Conservation (phyloP, 1,140 invertebrate genomes). For the Drosophila obscura region DNA sequence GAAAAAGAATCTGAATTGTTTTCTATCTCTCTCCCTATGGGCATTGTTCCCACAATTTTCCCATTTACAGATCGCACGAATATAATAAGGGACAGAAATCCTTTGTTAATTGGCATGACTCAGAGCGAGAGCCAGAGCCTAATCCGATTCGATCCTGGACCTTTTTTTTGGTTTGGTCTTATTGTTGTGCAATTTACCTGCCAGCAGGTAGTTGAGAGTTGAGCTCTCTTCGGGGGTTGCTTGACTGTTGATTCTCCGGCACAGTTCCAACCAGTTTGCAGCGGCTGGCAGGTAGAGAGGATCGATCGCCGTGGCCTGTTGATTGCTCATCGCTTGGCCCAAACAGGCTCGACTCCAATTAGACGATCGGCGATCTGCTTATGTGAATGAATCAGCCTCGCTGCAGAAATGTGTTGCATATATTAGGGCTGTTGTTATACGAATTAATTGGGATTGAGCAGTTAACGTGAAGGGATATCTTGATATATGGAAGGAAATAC, state of each 20-base stretch:
- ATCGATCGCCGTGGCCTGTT: neutral
- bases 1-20: slow-evolving; percentile 22
- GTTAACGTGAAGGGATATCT: too few species aligned
- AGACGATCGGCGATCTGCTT: slow-evolving; percentile 41
- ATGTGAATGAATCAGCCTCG: slow-evolving; percentile 30
- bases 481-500: too few species aligned
- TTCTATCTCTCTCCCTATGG: neutral
- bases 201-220: slow-evolving; percentile 49
- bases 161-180: slow-evolving; percentile 37
- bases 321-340: slow-evolving; percentile 14
- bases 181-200: slow-evolving; percentile 66
- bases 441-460: slow-evolving; percentile 2
- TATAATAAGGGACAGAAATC: slow-evolving; percentile 32
- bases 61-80: slow-evolving; percentile 47
- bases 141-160: slow-evolving; percentile 57
- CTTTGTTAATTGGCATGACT: slow-evolving; percentile 69
- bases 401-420: slow-evolving; percentile 32
- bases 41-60: slow-evolving; percentile 28
- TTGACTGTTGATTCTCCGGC: slow-evolving; percentile 29
- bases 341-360: slow-evolving; percentile 47
- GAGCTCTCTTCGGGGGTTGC: slow-evolving; percentile 51
- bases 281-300: slow-evolving; percentile 33
- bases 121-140: slow-evolving; percentile 35
- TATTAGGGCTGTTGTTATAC: slow-evolving; percentile 11
- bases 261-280: slow-evolving; percentile 59